Evolutionary conservation across 2,888 invertebrate species (phyloP).

Genomic region (Diogma glabrata): DNA sequence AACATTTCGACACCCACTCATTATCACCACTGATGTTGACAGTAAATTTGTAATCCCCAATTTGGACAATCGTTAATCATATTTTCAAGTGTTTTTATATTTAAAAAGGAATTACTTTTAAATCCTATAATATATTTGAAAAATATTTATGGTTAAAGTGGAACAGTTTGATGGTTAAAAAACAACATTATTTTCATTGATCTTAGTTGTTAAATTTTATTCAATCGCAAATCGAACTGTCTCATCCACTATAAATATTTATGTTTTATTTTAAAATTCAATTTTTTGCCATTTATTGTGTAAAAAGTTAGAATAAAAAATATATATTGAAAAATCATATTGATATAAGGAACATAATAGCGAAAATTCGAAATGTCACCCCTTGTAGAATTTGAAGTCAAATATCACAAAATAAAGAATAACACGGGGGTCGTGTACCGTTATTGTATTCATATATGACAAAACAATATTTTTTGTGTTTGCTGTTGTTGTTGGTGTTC

Average conservation of each 20-base stretch:
- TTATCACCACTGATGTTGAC: too few relatives aligned
- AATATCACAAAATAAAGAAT: constrained; percentile 4
- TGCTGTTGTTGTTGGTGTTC: background rate
- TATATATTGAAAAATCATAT: constrained; percentile 9
- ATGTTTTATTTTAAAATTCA: constrained; percentile 6
- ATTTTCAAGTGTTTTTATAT: background rate
- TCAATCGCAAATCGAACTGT: too few relatives aligned
- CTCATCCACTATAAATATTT: too few relatives aligned
- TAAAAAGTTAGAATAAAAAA: constrained; percentile 9
- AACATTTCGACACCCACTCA: too few relatives aligned
- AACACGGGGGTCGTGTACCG: constrained; percentile 3
- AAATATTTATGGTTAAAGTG: too few relatives aligned
- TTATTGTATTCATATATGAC: constrained; percentile 8
- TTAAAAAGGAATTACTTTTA: constrained; percentile 5
- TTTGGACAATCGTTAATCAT: constrained; percentile 9
- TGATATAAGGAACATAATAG: constrained; percentile 6
- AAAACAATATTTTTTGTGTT: constrained; percentile 7
- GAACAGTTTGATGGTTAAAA: too few relatives aligned
- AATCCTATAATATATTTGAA: constrained; percentile 7
- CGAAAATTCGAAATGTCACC: constrained; percentile 8
- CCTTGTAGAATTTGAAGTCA: constrained; percentile 7
- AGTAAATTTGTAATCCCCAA: too few relatives aligned
- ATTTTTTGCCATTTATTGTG: constrained; percentile 5
- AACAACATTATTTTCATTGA: too few relatives aligned
- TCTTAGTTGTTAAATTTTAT: too few relatives aligned